Percentiles rank a stretch among this genome's conserved stretches.
These are phyloP conservation scores for Latrodectus geometricus DNA, from an alignment of 1,140 invertebrate species.

Conservation along the genomic window DNA sequence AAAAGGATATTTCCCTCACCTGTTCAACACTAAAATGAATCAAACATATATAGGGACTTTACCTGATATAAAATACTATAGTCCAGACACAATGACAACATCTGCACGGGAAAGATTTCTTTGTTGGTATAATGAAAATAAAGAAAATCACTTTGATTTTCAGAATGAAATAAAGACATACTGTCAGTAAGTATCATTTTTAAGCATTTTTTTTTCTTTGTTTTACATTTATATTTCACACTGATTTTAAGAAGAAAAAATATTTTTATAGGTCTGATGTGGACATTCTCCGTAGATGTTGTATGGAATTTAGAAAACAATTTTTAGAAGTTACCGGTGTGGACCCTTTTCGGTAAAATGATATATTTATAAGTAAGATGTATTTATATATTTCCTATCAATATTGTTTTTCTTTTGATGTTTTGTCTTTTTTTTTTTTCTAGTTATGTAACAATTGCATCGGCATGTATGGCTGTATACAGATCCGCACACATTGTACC, in stretches of 20 bases:
- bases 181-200: neutral
- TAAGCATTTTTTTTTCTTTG: neutral
- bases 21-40: conserved; percentile 49
- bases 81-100: neutral
- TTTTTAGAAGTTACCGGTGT: neutral
- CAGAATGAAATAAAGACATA: conserved; percentile 6
- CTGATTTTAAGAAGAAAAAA: neutral
- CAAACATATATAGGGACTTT: neutral
- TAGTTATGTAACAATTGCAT: conserved; percentile 37
- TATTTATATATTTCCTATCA: neutral
- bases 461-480: conserved; percentile 34
- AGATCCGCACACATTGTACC: neutral
- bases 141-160: neutral
- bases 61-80: neutral
- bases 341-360: conserved; percentile 30
- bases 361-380: neutral
- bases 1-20: conserved; percentile 50
- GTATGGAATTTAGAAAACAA: conserved; percentile 18
- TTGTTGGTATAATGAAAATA: neutral
- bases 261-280: conserved; percentile 49
- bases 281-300: conserved; percentile 26
- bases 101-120: neutral
- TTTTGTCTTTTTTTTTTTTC: neutral
- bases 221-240: neutral
- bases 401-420: neutral